A percentile compares a stretch with the other conserved stretches of the same genome.
phyloP scores from a whole-genome alignment of 1,140 invertebrate genomes.

The Drosophila ercepeae region DNA sequence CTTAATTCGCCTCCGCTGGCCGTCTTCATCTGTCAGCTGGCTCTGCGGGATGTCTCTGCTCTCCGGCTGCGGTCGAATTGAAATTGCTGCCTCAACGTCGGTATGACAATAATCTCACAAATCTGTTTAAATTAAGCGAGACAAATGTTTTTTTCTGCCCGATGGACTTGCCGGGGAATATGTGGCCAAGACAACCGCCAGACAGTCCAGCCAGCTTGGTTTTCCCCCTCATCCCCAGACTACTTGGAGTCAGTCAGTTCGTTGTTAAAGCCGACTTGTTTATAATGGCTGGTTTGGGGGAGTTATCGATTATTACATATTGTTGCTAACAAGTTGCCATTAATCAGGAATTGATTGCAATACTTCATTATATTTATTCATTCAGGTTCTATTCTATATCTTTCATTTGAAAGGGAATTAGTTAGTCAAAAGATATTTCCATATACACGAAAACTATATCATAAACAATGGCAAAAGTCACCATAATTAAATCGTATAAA shows the following conservation, averaged over 20 bases:
- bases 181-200: slow-evolving; percentile 56
- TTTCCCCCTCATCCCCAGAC: slow-evolving; percentile 1
- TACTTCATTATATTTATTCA: too few species aligned
- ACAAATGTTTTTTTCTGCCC: slow-evolving; percentile 74
- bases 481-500: slow-evolving; percentile 70
- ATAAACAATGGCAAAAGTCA: slow-evolving; percentile 21
- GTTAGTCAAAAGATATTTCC: background rate
- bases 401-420: background rate
- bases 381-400: too few species aligned
- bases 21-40: slow-evolving; percentile 53
- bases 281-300: slow-evolving; percentile 1
- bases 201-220: slow-evolving; percentile 36
- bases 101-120: slow-evolving; percentile 82
- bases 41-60: slow-evolving; percentile 40
- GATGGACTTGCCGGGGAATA: slow-evolving; percentile 31
- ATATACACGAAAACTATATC: background rate
- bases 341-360: slow-evolving; percentile 8
- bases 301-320: slow-evolving; percentile 28
- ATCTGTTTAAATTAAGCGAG: slow-evolving; percentile 82
- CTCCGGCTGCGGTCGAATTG: slow-evolving; percentile 57
- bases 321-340: slow-evolving; percentile 6
- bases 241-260: background rate
- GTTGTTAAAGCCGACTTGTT: slow-evolving; percentile 9
- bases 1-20: slow-evolving; percentile 56
- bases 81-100: slow-evolving; percentile 79